Evolutionary conservation across 2,797 vertebrate genomes (phyloP), one percentile per base, ranked within the genome.

Genomic region (Lithobates sylvaticus): DNA sequence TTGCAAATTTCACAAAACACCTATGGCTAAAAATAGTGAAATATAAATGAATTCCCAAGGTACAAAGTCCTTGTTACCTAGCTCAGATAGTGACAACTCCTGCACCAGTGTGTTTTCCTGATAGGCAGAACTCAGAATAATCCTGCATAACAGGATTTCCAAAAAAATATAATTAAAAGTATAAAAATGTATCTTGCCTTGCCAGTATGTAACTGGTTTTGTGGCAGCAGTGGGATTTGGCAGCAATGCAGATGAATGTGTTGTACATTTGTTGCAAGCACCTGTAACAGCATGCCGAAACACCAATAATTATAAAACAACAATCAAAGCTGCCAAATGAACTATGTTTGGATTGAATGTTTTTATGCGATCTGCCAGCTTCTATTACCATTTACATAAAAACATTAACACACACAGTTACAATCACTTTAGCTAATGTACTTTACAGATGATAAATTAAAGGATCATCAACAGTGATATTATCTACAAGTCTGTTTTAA

Each of bases 181-280:
- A 23, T 54, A 39, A 68, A 44, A 47, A 23, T 54, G 16, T n/a
- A 74, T 81, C n/a, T 81, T 27, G 78, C 47, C 1, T 16, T 50
- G 78, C 34, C 71, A 73, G 71, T 26, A n/a, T 4, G 71, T 73
- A 44, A 29, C 47, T 58, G 18, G 13, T 23, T n/a, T 18, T 54
- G 32, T 71, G 44, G 13, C 21, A 54, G 34, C 68, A 23, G 4
- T 36, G 78, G 78, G 68, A 81, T 72, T 72, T 71, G 78, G 78
- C 68, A 39, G 78, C 71, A 23, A 23, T 27, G 29, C 44, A 26
- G 69, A 81, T 71, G 50, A 50, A 81, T 81, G 50, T 58, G 68
- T 72, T 81, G 42, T 72, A 81, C 67, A 71, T 81, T 72, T 58
- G 78, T 81, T 61, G 78, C 68, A 70, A n/a, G 32, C 78, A 81